These are phyloP conservation scores for Piliocolobus tephrosceles DNA, from an alignment of 2,113 vertebrate genomes.

Conservation along the genomic window DNA sequence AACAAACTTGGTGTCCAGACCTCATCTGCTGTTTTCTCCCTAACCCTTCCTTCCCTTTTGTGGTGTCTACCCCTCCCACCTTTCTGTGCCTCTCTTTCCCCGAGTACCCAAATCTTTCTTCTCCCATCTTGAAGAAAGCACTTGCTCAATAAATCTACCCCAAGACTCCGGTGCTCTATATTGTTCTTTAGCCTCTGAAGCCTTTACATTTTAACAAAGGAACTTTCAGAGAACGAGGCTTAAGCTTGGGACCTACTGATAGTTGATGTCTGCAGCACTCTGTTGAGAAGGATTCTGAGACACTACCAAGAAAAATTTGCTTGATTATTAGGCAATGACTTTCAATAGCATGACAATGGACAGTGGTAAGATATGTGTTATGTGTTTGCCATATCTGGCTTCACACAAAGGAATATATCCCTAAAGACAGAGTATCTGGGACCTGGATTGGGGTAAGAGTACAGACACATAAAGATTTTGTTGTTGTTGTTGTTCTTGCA, in stretches of 20 bases:
- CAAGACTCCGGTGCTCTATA: not conserved
- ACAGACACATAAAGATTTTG: not conserved
- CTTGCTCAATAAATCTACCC: not conserved
- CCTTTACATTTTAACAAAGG: not conserved
- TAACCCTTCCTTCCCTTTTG: not conserved
- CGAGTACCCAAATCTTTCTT: not conserved
- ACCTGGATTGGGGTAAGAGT: too few relatives aligned
- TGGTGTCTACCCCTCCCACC: rapidly evolving
- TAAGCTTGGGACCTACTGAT: not conserved
- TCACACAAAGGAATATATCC: not conserved
- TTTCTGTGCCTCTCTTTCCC: not conserved
- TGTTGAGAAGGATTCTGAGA: not conserved
- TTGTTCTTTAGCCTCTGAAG: not conserved
- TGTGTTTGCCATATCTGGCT: not conserved
- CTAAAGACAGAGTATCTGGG: not conserved
- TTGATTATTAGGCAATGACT: not conserved
- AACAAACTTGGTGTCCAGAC: not conserved
- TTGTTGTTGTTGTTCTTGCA: too few relatives aligned
- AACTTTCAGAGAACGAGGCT: not conserved
- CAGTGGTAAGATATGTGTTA: not conserved
- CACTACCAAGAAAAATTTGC: not conserved
- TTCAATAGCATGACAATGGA: not conserved
- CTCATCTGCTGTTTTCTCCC: not conserved
- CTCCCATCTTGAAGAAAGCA: not conserved
- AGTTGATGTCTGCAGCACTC: not conserved